Evolutionary conservation across 2,113 vertebrate species (phyloP).

Genomic region (Alaudala cheleensis): DNA sequence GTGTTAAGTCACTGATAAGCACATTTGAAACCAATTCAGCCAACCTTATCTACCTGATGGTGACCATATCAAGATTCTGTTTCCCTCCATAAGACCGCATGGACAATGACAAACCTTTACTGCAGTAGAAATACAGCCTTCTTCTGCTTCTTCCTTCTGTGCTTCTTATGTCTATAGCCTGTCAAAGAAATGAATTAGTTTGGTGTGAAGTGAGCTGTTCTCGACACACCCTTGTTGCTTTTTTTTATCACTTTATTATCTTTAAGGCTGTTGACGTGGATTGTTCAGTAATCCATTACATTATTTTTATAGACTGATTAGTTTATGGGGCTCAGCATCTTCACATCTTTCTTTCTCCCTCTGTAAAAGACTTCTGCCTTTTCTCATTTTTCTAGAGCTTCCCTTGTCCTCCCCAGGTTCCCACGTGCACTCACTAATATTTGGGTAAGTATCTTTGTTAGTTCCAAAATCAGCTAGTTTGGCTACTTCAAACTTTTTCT

Average conservation of each 20-base stretch:
- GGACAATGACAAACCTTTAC: background rate
- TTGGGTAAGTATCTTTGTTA: background rate
- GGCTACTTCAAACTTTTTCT: background rate
- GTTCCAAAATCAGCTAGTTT: background rate
- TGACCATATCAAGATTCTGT: background rate
- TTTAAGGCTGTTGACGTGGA: background rate
- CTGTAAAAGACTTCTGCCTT: background rate
- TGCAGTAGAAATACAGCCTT: background rate
- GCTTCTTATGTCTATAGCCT: background rate
- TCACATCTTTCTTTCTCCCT: background rate
- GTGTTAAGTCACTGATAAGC: background rate
- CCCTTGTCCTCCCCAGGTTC: background rate
- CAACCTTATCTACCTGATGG: background rate
- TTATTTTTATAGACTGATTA: background rate
- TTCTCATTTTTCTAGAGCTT: background rate
- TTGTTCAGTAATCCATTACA: background rate
- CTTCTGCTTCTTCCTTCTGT: background rate
- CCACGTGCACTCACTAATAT: background rate
- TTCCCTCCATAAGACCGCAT: accelerated
- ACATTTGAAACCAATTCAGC: background rate
- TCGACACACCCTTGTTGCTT: background rate
- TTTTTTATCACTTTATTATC: background rate
- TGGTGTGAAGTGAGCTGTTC: background rate
- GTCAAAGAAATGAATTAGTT: background rate
- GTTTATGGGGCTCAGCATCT: background rate